Percentiles rank a stretch among this genome's conserved stretches.
phyloP scores from a whole-genome alignment of 2,113 vertebrate species.

The Chelonoidis abingdonii region DNA sequence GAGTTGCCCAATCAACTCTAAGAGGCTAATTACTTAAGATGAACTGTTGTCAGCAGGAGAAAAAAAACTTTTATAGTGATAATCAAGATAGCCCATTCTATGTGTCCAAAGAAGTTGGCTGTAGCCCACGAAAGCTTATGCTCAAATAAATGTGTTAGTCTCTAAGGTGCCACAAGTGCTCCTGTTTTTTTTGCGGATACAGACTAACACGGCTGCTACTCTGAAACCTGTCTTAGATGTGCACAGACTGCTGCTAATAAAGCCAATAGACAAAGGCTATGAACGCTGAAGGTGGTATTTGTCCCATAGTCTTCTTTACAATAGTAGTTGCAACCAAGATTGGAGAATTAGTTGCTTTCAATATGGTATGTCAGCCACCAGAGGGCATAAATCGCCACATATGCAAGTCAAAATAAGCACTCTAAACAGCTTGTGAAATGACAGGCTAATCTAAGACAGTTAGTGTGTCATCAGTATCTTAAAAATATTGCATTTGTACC shows the following conservation, averaged over 20 bases:
- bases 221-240: not conserved
- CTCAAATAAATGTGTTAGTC: no score
- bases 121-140: no score
- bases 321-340: not conserved
- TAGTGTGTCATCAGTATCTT: not conserved
- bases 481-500: not conserved
- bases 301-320: not conserved
- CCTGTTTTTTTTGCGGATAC: no score
- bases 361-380: not conserved
- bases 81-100: no score
- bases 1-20: no score
- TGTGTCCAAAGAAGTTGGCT: no score
- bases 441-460: constrained; percentile 23
- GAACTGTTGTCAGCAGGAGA: no score
- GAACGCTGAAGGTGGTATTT: not conserved
- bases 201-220: no score
- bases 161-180: no score
- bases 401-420: not conserved
- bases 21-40: no score
- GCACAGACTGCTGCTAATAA: not conserved
- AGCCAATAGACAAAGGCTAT: not conserved
- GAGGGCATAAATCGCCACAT: constrained; percentile 7
- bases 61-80: no score
- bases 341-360: accelerated
- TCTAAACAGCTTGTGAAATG: not conserved